Base-by-base conservation (phyloP, 2,888 invertebrate genomes). In the Spisula subtruncata region DNA sequence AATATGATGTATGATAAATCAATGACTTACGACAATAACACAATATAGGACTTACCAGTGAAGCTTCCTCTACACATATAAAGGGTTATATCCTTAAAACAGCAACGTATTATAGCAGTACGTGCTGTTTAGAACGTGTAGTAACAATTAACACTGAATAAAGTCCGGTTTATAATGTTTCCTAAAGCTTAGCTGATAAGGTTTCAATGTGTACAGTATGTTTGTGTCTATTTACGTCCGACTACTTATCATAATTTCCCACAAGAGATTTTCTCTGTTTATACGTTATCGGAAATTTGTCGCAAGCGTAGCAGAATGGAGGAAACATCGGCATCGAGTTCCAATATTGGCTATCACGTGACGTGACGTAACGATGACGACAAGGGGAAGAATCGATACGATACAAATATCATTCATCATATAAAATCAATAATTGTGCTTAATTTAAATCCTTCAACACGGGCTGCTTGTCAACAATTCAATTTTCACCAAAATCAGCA, bases 191-290 rank as follows among this genome's bases (percentile, higher is more conserved):
- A 25, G 25, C 60, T 66, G 60, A 66, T 66, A 66, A 66, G 60
- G 60, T 66, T 66, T 25, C 60, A 25, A n/a, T 25, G n/a, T 66
- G 25, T 25, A 66, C 60, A 10, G 60, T 66, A 25, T 25, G 5
- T 25, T 8, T 10, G 32, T 14, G 29, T 75, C 75, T 75, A 32
- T 75, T 75, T 75, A 75, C 35, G 75, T 75, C 75, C 75, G 2
- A 6, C 85, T 80, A 35, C 85, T 85, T 85, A 85, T 85, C 85
- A 85, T 85, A 85, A 85, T 41, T 41, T 54, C 54, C 29, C 79
- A 51, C 85, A 79, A 80, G 85, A 85, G 32, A 14, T 32, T 79
- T 85, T 32, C 56, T 25, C 6, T 81, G 48, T 81, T 48, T 51
- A 51, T 46, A 75, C 12, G 35, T 75, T 75, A 75, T 75, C 75